Base-by-base conservation (phyloP, 2,113 vertebrate species). In the Casuarius casuarius region DNA sequence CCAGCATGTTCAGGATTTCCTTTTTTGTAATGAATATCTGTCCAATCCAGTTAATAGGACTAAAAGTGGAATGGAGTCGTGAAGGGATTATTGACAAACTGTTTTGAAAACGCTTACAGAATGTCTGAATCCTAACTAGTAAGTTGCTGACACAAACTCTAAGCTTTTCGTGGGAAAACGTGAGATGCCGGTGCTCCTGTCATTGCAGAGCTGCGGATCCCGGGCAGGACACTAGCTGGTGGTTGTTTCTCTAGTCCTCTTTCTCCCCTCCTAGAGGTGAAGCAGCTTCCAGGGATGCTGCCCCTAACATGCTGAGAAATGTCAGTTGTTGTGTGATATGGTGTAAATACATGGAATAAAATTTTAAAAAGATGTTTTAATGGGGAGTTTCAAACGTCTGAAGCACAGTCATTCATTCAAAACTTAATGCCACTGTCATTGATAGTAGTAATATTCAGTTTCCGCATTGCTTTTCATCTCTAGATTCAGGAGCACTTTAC, bases 101-200 rank as follows among this genome's bases (percentile, higher is more conserved):
- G 29, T 83, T 95, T 93, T 87, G 51, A 77, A 95, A 95, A 90
- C 2, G 7, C 62, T 94, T 46, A 84, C 25, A 65, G 75, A 63
- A 86, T 58, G 40, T 84, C 42, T 84, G 70, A 86, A 81, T 81
- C 87, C 82, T 88, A 54, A 75, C 80, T 65, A 68, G 51, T 75
- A 82, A 90, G 84, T 52, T 90, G 93, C 90, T 95, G 85, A 95
- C 89, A 86, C 85, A 87, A 67, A 77, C 44, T 86, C 31, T 86
- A 59, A 81, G 65, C 68, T 96, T 95, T 93, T 54, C 25, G n/a
- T 49, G 65, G 66, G 56, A 76, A 78, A 92, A 87, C 78, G 10
- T 1, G 33, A 82, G 82, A 68, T 89, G 48, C 40, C 11, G 5
- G 20, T 75, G 68, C 85, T 94, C 70, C 51, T 84, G 75, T 61